These are phyloP conservation scores for Coreius guichenoti DNA, from an alignment of 2,797 vertebrate species.

Conservation along the genomic window DNA sequence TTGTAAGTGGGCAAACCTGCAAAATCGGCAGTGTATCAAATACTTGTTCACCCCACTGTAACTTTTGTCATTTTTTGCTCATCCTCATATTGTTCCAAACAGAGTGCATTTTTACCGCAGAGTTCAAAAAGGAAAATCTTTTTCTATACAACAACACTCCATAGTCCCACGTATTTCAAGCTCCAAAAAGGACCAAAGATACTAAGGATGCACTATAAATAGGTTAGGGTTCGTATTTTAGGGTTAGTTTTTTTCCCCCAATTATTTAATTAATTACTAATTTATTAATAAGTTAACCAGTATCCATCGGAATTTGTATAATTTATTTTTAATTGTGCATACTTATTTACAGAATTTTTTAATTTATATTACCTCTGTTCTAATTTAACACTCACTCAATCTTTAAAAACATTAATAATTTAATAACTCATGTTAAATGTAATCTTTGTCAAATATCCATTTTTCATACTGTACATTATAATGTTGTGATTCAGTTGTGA, in stretches of 20 bases:
- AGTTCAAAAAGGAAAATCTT: background rate
- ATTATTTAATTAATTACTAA: background rate
- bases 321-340: background rate
- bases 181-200: background rate
- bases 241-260: background rate
- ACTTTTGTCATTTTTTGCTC: background rate
- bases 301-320: background rate
- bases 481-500: background rate
- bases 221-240: background rate
- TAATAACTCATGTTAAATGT: background rate
- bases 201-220: background rate
- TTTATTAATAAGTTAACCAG: background rate
- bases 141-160: too few species aligned
- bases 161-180: background rate
- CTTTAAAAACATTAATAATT: background rate
- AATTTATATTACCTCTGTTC: background rate
- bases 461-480: background rate
- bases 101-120: background rate
- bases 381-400: background rate
- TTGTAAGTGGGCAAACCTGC: too few species aligned
- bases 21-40: too few species aligned
- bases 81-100: background rate
- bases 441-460: background rate
- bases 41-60: too few species aligned
- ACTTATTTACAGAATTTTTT: background rate